Evolutionary conservation across 1,140 invertebrate genomes (phyloP), one percentile per base, ranked within the genome.

Genomic region (Calycopis cecrops): DNA sequence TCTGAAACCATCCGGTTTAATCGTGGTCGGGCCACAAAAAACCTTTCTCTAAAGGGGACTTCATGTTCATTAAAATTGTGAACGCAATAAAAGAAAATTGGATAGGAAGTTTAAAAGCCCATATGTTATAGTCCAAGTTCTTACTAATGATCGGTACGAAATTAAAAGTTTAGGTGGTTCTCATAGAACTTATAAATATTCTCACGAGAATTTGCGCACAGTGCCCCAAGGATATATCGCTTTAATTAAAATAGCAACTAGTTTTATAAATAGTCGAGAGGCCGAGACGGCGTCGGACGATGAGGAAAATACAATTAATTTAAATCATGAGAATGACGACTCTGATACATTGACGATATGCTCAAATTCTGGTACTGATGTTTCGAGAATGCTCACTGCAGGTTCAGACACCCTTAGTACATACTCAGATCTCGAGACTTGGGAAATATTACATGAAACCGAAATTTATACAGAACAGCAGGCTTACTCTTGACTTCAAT

Each of bases 221-320:
- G 62, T 72, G 55, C n/a, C 70, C 62, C 14, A 4, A 28, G 62
- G 63, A 7, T 57, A 62, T 40, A 52, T 52, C 9, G 63, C 60
- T 1, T 63, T 68, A 18, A n/a, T 62, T 9, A 60, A 67, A 33
- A 55, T 65, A 35, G 34, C 53, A 34, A 57, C 16, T 48, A 62
- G 48, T 42, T 52, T 63, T 18, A 35, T 62, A 4, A 59, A 51
- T 56, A 52, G 57, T 21, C 59, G 60, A 11, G 65, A 67, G 62
- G 62, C 65, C 61, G 52, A 47, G 68, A 62, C 65, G 68, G 68
- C 68, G n/a, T n/a, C n/a, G n/a, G n/a, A n/a, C n/a, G n/a, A n/a
- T n/a, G 62, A 12, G 51, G 9, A 54, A 63, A 51, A 48, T 2
- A 3, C 21, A 28, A 28, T 28, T 28, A 28, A 28, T 3, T 28